Conservation (phyloP, 2,113 vertebrate genomes). For the Rhodinocichla rosea region DNA sequence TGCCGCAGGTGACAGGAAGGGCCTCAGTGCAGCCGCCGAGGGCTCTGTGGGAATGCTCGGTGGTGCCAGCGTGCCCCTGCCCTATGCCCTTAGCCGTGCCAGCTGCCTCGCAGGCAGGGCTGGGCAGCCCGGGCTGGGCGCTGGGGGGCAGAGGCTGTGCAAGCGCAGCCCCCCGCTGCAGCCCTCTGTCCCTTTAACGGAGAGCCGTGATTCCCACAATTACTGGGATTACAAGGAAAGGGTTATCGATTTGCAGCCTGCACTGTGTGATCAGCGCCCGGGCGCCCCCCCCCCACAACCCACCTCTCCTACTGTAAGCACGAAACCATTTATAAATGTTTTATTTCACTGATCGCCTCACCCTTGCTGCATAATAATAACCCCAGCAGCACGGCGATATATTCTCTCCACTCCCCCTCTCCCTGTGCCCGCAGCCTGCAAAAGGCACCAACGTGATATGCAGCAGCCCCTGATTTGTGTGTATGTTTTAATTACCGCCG, state of each 20-base stretch:
- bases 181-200: constrained; percentile 75
- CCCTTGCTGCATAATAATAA: constrained; percentile 72
- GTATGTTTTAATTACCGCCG: constrained; percentile 72
- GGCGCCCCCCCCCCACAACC: constrained; percentile 24
- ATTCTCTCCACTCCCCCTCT: constrained; percentile 31
- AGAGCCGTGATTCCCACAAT: constrained; percentile 76
- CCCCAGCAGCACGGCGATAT: constrained; percentile 1
- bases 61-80: neutral
- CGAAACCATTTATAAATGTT: constrained; percentile 74
- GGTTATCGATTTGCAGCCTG: constrained; percentile 77
- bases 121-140: neutral
- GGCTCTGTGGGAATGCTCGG: neutral
- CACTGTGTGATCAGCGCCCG: constrained; percentile 67
- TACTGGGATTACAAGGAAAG: constrained; percentile 77
- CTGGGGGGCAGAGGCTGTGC: neutral
- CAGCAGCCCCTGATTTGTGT: constrained; percentile 61
- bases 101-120: neutral
- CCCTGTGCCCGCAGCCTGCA: neutral
- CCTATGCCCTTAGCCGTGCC: neutral
- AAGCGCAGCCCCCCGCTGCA: neutral
- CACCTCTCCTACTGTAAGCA: constrained; percentile 69
- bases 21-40: accelerated
- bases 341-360: constrained; percentile 70
- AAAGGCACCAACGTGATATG: constrained; percentile 30
- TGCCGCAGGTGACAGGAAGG: neutral